Evolutionary conservation across 2,113 vertebrate genomes (phyloP).

Genomic region (Anoura caudifer): DNA sequence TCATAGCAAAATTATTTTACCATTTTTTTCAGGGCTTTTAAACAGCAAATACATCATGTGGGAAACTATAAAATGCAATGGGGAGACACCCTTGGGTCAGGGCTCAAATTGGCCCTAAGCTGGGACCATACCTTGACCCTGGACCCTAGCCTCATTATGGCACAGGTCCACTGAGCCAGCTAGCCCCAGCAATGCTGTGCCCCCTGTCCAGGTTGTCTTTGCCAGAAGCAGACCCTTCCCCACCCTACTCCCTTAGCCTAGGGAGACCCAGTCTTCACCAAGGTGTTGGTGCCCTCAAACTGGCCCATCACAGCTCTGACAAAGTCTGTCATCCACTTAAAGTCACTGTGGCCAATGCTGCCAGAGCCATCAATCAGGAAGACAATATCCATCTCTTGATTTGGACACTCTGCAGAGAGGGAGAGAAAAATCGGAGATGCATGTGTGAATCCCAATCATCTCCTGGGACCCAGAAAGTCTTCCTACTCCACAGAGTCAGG

Average conservation of each 20-base stretch:
- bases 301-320: constrained; percentile 64
- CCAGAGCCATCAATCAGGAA: constrained; percentile 75
- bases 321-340: constrained; percentile 71
- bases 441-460: too few relatives aligned
- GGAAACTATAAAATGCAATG: neutral
- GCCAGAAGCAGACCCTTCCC: neutral
- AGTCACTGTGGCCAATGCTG: constrained; percentile 49
- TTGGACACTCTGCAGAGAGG: constrained; percentile 57
- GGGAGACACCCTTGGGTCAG: neutral
- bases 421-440: neutral
- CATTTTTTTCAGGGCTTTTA: neutral
- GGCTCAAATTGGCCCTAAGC: neutral
- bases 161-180: neutral
- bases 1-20: neutral
- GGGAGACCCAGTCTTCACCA: constrained; percentile 38
- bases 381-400: constrained; percentile 62
- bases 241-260: neutral
- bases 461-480: neutral
- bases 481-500: neutral
- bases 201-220: neutral
- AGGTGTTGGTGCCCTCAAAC: constrained; percentile 47
- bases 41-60: neutral
- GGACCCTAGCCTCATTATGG: neutral
- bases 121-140: neutral
- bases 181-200: neutral